Conservation (phyloP, 2,113 vertebrate genomes). For the Triplophysa rosa region DNA sequence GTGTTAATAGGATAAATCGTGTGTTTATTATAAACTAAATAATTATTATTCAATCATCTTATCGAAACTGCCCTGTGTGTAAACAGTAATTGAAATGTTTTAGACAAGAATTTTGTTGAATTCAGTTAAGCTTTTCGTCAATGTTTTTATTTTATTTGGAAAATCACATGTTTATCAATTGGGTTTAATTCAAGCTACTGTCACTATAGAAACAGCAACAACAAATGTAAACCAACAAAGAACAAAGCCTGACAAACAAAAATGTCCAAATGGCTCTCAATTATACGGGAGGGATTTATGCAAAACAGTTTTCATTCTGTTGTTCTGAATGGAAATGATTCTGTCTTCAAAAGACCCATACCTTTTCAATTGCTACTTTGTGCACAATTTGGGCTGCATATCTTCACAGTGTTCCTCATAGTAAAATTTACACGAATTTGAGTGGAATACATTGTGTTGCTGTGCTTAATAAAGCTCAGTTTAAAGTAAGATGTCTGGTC, state of each 20-base stretch:
- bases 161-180: neutral
- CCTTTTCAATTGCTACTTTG: neutral
- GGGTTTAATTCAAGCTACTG: neutral
- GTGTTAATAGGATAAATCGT: neutral
- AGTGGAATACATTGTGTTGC: neutral
- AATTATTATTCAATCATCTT: too few species aligned
- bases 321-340: constrained; percentile 11
- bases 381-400: too few species aligned
- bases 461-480: neutral
- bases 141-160: neutral
- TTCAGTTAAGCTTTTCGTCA: neutral
- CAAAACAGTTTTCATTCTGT: constrained; percentile 2
- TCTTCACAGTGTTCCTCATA: neutral
- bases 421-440: neutral
- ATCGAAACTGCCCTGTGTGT: neutral
- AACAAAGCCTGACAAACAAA: neutral
- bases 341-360: neutral
- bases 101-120: neutral
- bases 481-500: neutral
- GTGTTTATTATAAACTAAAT: too few species aligned
- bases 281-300: neutral
- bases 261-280: neutral
- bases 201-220: neutral
- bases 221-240: neutral
- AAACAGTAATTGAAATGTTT: neutral